Evolutionary conservation across 2,888 invertebrate species (phyloP), one percentile per base, ranked within the genome.

Genomic region (Acanthosepion lycidas): DNA sequence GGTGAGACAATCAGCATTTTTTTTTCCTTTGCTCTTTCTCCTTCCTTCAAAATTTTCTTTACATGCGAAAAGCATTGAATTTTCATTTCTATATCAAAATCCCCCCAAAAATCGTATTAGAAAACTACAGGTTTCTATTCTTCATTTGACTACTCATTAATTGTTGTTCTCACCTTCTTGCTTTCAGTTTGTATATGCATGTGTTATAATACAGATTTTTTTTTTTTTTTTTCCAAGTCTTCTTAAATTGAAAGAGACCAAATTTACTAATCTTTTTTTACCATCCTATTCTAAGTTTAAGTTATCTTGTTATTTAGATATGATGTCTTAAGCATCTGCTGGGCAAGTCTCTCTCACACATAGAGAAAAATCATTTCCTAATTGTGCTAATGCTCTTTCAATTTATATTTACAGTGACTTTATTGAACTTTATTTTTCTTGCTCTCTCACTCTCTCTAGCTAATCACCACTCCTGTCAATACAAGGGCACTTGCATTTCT

Each of bases 401-500:
- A 3, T 59, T 59, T 59, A 23, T 59, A 6, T 59, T 59, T 26
- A 48, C 28, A 91, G 28, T 15, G 26, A 91, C 55, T 5, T 55
- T 18, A 55, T 59, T 59, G 6, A 23, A 20, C 23, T 59, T 20
- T 59, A n/a, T 33, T 64, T 94, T 59, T 92, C 53, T 42, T 33
- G 33, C 33, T 93, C 6, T 94, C 6, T 53, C 91, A 48, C 26
- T 51, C 42, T 94, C 95, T 96, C 3, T 98, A 99, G 98, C 98
- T 99, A 96, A 99, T 99, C 0, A 98, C 98, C 18, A 98, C 98
- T 15, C 99, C 99, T 48, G 98, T 99, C 18, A 99, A 99, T 98
- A 99, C 99, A 28, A 98, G 99, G 97, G 99, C 99, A 0, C 98
- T 99, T 94, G 99, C 99, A 0, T 99, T 99, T 96, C 98, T 99